Percentiles rank a stretch among this genome's conserved stretches.
These are phyloP conservation scores for Parotocinclus haroldoi DNA, from an alignment of 2,797 vertebrate genomes.

Conservation along the genomic window DNA sequence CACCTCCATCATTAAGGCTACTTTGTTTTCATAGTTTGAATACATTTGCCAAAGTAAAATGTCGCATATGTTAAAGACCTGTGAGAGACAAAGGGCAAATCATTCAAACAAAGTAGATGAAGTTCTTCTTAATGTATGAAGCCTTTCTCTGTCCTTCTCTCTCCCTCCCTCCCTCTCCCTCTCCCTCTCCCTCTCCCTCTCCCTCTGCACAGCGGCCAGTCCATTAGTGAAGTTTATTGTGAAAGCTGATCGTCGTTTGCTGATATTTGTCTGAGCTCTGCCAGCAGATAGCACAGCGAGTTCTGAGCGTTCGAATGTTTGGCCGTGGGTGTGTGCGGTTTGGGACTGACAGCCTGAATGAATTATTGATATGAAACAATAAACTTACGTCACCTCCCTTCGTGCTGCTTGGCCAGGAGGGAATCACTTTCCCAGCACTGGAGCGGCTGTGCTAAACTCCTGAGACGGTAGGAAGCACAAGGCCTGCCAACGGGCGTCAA, in stretches of 20 bases:
- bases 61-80: too few species aligned
- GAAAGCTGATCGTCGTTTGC: slow-evolving; percentile 43
- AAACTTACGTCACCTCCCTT: slow-evolving; percentile 46
- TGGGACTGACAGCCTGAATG: slow-evolving; percentile 43
- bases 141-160: neutral
- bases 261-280: slow-evolving; percentile 49
- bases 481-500: slow-evolving; percentile 34
- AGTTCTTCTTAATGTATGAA: slow-evolving; percentile 16
- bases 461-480: slow-evolving; percentile 43
- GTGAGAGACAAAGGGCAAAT: neutral
- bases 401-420: slow-evolving; percentile 26
- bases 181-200: neutral
- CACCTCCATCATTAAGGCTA: too few species aligned
- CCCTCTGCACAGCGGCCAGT: slow-evolving; percentile 15
- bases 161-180: neutral
- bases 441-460: slow-evolving; percentile 29
- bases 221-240: slow-evolving; percentile 38
- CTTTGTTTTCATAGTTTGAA: too few species aligned
- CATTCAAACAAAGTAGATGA: neutral
- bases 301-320: slow-evolving; percentile 43
- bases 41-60: too few species aligned
- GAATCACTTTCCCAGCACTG: slow-evolving; percentile 40
- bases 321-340: slow-evolving; percentile 38
- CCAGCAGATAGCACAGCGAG: slow-evolving; percentile 50
- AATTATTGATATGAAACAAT: slow-evolving; percentile 53